Evolutionary conservation across 2,888 invertebrate species (phyloP), one percentile per base, ranked within the genome.

Genomic region (Scaptomyza polygonia): DNA sequence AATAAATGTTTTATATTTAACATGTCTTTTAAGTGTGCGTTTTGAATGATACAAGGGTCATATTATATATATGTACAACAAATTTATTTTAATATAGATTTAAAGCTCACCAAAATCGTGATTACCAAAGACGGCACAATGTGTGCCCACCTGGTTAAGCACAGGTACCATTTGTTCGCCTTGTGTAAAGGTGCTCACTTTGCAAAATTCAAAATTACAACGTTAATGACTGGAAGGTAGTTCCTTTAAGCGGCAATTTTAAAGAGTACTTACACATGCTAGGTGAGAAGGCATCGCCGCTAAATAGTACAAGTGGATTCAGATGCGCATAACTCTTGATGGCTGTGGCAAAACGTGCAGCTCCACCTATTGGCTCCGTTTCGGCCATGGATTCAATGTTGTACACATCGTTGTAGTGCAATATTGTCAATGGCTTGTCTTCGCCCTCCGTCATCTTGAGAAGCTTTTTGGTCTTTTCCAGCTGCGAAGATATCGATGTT

Each of bases 141-240:
- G 95, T 0, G 97, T 96, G 8, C 95, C 95, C 21, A 96, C 92
- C 71, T 95, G 94, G 89, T 97, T 97, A 36, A 98, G 91, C 0
- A 97, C 96, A 0, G 96, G 96, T 27, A 97, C 94, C 98, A 98
- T 98, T 90, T 98, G 98, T 88, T 97, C 96, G 2, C 98, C 98
- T 91, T 97, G 96, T 3, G 97, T 96, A 89, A 96, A 97, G 4
- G 97, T 96, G 87, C 97, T 97, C 89, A 98, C 97, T 97, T 93
- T 14, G 94, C 72, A 74, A 73, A 30, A 52, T 56, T 71, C 7
- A 32, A 18, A 0, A 4, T 2, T 3, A 18, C 9, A 42, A 9
- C 3, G 9, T 29, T 34, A 48, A 34, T 32, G 25, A n/a, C n/a
- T n/a, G n/a, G n/a, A 14, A 45, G 25, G 14, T 40, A 29, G 1